Base-by-base conservation (phyloP, 2,113 vertebrate genomes). In the Pongo abelii region DNA sequence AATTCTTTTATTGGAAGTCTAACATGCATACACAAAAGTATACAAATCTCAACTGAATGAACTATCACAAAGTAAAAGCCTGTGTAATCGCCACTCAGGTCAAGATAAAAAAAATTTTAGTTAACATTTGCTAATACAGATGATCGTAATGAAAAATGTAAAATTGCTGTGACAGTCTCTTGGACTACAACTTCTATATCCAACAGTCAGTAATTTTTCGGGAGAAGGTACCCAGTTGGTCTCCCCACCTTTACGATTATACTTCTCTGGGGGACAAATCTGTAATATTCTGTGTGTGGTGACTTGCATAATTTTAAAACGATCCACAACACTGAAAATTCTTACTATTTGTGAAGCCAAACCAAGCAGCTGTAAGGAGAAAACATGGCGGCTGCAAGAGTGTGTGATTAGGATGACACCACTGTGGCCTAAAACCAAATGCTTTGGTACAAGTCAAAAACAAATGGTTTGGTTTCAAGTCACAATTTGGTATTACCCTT, bases 391-490 rank as follows among this genome's bases (percentile, higher is more conserved):
- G 6, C 10, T 16, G 30, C 13, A 8, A 18, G 59, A 16, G 18
- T 75, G 18, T 32, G 6, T 20, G 27, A 6, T 5, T 72, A 17
- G 46, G 3, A 25, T 30, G 67, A 69, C 32, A 3, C 50, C 14
- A 5, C 46, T 25, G 3, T 16, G 52, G 13, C 27, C 83, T 32
- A 3, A 50, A 6, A 1, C 30, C 64, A 14, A 23, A 2, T 5
- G 6, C 13, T 46, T 40, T 12, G 35, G n/a, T 27, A 3, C 2
- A 10, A 6, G 30, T 43, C 9, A 3, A n/a, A 64, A 67, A 4
- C 0, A 11, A 27, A 5, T 5, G 2, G 23, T 16, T 27, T 1
- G n/a, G 23, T 7, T 35, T 4, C 10, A 18, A 1, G 40, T 38
- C 18, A 5, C 27, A 50, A 4, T 25, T 13, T 48, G 86, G 30